Conservation (phyloP, 2,888 invertebrate species). For the Phortica magna region DNA sequence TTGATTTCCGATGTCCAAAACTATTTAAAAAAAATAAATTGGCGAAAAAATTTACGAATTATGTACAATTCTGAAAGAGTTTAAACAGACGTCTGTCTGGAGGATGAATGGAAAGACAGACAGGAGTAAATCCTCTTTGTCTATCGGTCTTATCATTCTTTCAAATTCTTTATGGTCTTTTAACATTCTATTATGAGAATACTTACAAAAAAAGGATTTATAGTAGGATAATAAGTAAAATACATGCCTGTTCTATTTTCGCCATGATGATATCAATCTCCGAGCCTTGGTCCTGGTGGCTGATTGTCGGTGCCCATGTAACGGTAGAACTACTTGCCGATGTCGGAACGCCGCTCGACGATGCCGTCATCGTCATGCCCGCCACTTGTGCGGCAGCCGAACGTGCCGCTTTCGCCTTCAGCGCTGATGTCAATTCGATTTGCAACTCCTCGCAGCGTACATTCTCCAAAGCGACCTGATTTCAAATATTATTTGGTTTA, state of each 20-base stretch:
- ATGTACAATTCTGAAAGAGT: no score
- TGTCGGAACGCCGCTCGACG: conserved; percentile 66
- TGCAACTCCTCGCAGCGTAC: conserved; percentile 93
- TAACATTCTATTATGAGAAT: no score
- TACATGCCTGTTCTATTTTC: conserved; percentile 89
- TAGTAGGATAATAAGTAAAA: background rate
- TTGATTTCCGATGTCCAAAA: no score
- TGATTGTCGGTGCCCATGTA: conserved; percentile 78
- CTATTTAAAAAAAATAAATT: no score
- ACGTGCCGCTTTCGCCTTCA: conserved; percentile 79
- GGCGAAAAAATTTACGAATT: no score
- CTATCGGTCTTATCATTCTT: no score
- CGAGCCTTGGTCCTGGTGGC: conserved; percentile 80
- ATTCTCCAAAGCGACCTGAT: conserved; percentile 82
- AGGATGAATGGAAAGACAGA: no score
- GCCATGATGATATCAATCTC: conserved; percentile 97
- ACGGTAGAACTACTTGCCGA: conserved; percentile 75
- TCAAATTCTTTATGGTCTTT: no score
- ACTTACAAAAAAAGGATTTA: no score
- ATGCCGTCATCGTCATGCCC: conserved; percentile 49
- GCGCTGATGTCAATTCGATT: conserved; percentile 88
- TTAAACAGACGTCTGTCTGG: no score
- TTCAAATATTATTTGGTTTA: background rate
- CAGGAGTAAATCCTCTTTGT: no score
- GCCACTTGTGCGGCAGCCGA: conserved; percentile 57